These are phyloP conservation scores for Leucozona laternaria DNA, from an alignment of 2,888 invertebrate genomes.

Conservation along the genomic window DNA sequence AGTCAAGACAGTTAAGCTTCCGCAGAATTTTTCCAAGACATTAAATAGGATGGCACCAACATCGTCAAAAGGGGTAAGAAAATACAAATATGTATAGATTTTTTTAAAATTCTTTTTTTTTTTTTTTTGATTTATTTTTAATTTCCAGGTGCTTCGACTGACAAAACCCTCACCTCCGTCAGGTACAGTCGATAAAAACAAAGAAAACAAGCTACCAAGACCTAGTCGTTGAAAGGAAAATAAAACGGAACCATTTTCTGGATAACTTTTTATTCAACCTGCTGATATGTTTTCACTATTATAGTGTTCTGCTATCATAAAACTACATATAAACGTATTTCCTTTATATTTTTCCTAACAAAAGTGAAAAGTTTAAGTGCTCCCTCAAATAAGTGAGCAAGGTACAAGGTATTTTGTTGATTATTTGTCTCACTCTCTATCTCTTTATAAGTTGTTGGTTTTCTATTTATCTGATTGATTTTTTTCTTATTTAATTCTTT, in stretches of 20 bases:
- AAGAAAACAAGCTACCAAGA: slow-evolving; percentile 64
- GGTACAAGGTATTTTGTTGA: neutral
- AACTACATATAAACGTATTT: neutral
- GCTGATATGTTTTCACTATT: slow-evolving; percentile 22
- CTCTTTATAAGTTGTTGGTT: slow-evolving; percentile 35
- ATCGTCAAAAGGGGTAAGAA: slow-evolving; percentile 57
- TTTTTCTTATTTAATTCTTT: slow-evolving; percentile 37
- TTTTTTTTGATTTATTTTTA: too few species aligned
- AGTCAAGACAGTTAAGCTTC: slow-evolving; percentile 62
- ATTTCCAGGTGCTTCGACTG: slow-evolving; percentile 48
- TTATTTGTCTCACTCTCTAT: slow-evolving; percentile 6
- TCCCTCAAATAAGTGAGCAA: neutral
- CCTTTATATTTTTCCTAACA: slow-evolving; percentile 9
- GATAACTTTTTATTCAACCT: slow-evolving; percentile 19
- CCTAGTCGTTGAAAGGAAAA: slow-evolving; percentile 25
- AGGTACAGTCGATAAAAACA: slow-evolving; percentile 44
- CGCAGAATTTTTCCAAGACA: slow-evolving; percentile 60
- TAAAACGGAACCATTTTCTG: neutral
- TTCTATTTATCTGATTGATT: slow-evolving; percentile 42
- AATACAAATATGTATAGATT: neutral
- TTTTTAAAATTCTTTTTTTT: neutral
- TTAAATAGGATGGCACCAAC: slow-evolving; percentile 62
- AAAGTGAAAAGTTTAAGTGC: slow-evolving; percentile 26
- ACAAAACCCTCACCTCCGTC: slow-evolving; percentile 38
- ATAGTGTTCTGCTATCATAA: slow-evolving; percentile 1